Percentiles rank a stretch among this genome's conserved stretches.
Evolutionary conservation across 2,888 invertebrate genomes (phyloP).

Genomic region (Aphidius colemani): DNA sequence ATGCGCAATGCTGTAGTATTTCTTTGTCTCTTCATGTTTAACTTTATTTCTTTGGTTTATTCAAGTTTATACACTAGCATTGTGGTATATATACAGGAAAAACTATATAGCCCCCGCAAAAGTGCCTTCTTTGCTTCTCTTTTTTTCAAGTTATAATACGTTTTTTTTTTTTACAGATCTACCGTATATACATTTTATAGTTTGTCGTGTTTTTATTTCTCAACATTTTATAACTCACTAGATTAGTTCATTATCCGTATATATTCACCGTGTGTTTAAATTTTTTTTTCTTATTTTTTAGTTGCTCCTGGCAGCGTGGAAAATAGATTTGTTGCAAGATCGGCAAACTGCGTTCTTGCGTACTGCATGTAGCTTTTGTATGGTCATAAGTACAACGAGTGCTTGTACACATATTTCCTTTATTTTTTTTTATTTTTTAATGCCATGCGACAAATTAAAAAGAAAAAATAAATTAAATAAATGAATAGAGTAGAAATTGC

Average conservation of each 20-base stretch:
- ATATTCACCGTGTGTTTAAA: neutral
- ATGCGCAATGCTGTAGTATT: constrained; percentile 16
- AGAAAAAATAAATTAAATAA: constrained; percentile 3
- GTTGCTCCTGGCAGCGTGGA: constrained; percentile 37
- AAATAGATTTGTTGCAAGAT: constrained; percentile 56
- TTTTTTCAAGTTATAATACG: constrained; percentile 7
- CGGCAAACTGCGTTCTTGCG: constrained; percentile 40
- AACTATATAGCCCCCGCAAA: constrained; percentile 51
- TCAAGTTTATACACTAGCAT: constrained; percentile 38
- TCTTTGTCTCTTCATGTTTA: constrained; percentile 18
- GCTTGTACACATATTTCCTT: constrained; percentile 1
- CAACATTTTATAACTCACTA: constrained; percentile 35
- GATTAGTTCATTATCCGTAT: constrained; percentile 57
- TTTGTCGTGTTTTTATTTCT: constrained; percentile 23
- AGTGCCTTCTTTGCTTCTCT: constrained; percentile 36
- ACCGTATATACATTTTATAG: constrained; percentile 6
- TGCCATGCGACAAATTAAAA: no score
- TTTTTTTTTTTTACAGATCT: constrained; percentile 21
- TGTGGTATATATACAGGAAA: constrained; percentile 41
- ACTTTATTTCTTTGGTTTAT: constrained; percentile 5
- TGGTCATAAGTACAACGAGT: neutral
- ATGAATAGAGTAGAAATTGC: neutral
- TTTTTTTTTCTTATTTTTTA: neutral
- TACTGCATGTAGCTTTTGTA: constrained; percentile 18
- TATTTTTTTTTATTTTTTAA: neutral